phyloP scores from a whole-genome alignment of 2,797 vertebrate genomes.

The Eulemur rubriventer region DNA sequence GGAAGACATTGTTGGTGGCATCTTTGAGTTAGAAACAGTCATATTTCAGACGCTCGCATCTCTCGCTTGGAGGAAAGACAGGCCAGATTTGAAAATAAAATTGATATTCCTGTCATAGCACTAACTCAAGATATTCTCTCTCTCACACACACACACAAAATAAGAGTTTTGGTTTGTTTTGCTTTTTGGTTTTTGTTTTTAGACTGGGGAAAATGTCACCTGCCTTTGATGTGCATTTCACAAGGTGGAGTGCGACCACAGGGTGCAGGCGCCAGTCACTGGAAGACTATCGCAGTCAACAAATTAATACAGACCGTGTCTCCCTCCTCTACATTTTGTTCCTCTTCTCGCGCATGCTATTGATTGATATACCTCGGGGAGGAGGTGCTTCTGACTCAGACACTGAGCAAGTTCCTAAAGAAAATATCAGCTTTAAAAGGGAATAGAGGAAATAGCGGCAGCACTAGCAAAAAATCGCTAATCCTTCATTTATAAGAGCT shows the following conservation, averaged over 20 bases:
- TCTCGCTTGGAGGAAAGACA: slow-evolving; percentile 55
- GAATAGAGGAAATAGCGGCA: slow-evolving; percentile 83
- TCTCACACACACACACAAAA: slow-evolving; percentile 6
- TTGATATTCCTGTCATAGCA: slow-evolving; percentile 47
- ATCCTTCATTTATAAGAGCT: slow-evolving; percentile 87
- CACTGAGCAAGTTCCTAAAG: slow-evolving; percentile 85
- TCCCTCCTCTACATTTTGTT: slow-evolving; percentile 80
- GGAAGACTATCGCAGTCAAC: slow-evolving; percentile 80
- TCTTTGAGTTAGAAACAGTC: slow-evolving; percentile 73
- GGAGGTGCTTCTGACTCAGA: slow-evolving; percentile 86
- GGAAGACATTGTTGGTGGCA: slow-evolving; percentile 76
- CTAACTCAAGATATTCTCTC: slow-evolving; percentile 38
- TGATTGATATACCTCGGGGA: slow-evolving; percentile 88
- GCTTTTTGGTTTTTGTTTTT: slow-evolving; percentile 68
- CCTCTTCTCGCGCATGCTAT: slow-evolving; percentile 81
- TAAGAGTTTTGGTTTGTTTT: neutral
- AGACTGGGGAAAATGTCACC: slow-evolving; percentile 69
- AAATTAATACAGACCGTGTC: slow-evolving; percentile 81
- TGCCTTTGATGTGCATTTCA: slow-evolving; percentile 76
- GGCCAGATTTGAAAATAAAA: slow-evolving; percentile 74
- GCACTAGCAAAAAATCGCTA: slow-evolving; percentile 82
- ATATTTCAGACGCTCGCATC: slow-evolving; percentile 69
- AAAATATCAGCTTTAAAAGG: slow-evolving; percentile 86
- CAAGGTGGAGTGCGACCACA: slow-evolving; percentile 67
- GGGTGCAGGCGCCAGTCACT: slow-evolving; percentile 69